phyloP scores from a whole-genome alignment of 1,140 invertebrate species.

The Euwallacea fornicatus region DNA sequence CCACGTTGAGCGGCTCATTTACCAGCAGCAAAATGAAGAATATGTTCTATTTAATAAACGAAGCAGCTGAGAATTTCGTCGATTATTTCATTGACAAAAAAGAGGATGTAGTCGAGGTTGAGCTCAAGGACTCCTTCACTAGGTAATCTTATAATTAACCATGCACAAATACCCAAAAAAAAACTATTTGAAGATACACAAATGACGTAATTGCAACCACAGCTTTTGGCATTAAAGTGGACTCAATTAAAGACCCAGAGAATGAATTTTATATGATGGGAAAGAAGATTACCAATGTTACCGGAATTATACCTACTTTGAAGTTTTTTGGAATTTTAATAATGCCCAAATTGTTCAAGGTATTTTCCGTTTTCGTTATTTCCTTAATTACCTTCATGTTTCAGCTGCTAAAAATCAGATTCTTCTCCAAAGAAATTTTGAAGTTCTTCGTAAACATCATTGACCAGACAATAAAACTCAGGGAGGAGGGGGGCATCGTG shows the following conservation, averaged over 20 bases:
- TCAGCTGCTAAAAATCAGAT: slow-evolving; percentile 24
- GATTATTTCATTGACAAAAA: slow-evolving; percentile 44
- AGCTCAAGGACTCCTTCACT: slow-evolving; percentile 41
- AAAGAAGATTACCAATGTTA: slow-evolving; percentile 44
- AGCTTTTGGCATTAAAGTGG: slow-evolving; percentile 51
- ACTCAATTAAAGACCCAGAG: slow-evolving; percentile 54
- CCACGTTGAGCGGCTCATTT: slow-evolving; percentile 52
- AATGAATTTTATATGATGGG: slow-evolving; percentile 58
- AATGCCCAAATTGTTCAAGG: slow-evolving; percentile 28
- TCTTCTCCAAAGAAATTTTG: slow-evolving; percentile 19
- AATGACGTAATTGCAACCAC: slow-evolving; percentile 53
- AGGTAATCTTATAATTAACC: slow-evolving; percentile 8
- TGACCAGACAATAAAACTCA: slow-evolving; percentile 47
- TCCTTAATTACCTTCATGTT: background rate
- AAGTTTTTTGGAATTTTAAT: slow-evolving; percentile 24
- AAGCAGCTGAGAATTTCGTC: slow-evolving; percentile 46
- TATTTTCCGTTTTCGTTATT: slow-evolving; percentile 9
- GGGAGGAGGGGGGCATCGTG: slow-evolving; percentile 51
- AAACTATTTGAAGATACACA: slow-evolving; percentile 41
- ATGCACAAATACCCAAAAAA: background rate
- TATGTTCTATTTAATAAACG: slow-evolving; percentile 48
- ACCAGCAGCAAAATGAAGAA: slow-evolving; percentile 53
- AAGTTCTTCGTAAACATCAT: slow-evolving; percentile 47
- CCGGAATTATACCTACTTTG: background rate
- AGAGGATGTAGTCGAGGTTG: slow-evolving; percentile 35